Evolutionary conservation across 2,113 vertebrate species (phyloP).

Genomic region (Protobothrops flavoviridis): DNA sequence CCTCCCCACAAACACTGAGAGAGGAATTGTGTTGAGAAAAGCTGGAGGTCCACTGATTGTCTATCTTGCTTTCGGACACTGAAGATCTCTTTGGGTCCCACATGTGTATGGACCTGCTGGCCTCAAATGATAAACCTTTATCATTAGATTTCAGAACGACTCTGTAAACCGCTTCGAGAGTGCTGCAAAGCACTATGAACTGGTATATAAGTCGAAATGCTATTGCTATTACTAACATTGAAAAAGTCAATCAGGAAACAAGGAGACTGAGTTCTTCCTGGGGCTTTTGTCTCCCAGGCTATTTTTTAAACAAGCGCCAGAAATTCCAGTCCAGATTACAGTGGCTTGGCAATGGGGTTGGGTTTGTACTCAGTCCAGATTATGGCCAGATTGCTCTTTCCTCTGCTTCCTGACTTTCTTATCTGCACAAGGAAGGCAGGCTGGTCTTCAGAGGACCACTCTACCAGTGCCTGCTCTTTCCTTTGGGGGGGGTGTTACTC

Average conservation of each 20-base stretch:
- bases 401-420: background rate
- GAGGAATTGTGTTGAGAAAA: too few species aligned
- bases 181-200: background rate
- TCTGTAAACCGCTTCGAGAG: too few species aligned
- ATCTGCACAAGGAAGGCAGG: background rate
- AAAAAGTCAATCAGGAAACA: background rate
- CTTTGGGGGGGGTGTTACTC: background rate
- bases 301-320: background rate
- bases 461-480: background rate
- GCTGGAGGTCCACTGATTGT: background rate
- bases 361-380: background rate
- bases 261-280: background rate
- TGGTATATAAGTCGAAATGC: background rate
- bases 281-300: background rate
- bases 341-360: background rate
- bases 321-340: background rate
- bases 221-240: background rate
- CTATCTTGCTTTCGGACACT: background rate
- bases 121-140: background rate
- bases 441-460: background rate
- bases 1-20: too few species aligned
- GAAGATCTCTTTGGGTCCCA: too few species aligned
- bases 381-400: background rate
- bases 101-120: background rate
- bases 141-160: background rate